Evolutionary conservation across 2,888 invertebrate genomes (phyloP).

Genomic region (Agelastica alni): DNA sequence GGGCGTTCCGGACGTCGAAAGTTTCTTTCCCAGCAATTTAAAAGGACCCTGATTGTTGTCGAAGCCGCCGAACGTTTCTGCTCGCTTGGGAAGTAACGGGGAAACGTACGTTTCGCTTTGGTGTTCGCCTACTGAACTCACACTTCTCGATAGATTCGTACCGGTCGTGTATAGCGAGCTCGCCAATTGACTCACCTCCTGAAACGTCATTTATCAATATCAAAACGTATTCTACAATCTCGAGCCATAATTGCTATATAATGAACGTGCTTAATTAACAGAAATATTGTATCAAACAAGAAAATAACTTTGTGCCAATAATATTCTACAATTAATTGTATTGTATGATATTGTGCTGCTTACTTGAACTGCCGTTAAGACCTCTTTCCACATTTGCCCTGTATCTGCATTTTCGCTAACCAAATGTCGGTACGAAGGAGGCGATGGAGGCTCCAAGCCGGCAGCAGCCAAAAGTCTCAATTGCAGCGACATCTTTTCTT

Average conservation of each 20-base stretch:
- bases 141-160: constrained; percentile 83
- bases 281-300: background rate
- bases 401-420: constrained; percentile 79
- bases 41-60: constrained; percentile 63
- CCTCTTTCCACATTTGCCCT: constrained; percentile 81
- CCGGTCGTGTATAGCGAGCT: constrained; percentile 74
- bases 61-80: constrained; percentile 96
- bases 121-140: constrained; percentile 92
- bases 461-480: constrained; percentile 75
- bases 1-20: constrained; percentile 50
- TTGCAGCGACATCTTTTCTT: constrained; percentile 87
- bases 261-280: no score
- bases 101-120: constrained; percentile 85
- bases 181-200: constrained; percentile 78
- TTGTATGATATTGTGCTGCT: no score
- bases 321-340: no score
- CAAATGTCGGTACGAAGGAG: constrained; percentile 76
- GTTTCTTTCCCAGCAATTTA: constrained; percentile 52
- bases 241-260: no score
- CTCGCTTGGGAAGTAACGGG: constrained; percentile 85
- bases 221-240: no score
- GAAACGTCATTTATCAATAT: no score
- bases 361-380: constrained; percentile 75
- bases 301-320: no score
- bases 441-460: constrained; percentile 64